phyloP scores from a whole-genome alignment of 2,797 vertebrate genomes.

The Phataginus tricuspis region DNA sequence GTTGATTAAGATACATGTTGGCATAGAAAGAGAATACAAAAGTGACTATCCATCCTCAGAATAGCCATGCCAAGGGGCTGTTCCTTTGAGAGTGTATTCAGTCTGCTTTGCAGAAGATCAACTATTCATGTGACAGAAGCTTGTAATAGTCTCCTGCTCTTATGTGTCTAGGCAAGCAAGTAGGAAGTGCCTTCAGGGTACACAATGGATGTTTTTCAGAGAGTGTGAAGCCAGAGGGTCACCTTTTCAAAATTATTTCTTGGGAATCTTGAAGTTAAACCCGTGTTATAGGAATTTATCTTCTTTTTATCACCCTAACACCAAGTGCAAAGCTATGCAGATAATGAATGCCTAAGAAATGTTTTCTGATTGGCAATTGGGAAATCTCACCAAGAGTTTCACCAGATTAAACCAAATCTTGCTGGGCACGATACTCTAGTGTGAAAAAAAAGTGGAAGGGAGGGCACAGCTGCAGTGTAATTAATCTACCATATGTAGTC shows the following conservation, averaged over 20 bases:
- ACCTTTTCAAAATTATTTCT: constrained; percentile 4
- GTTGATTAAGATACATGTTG: background rate
- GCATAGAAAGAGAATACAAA: background rate
- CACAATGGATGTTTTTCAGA: background rate
- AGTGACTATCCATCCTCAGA: background rate
- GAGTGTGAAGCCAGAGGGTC: background rate
- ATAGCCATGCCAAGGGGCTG: background rate
- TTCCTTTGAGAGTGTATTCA: constrained; percentile 31
- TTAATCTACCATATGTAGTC: background rate
- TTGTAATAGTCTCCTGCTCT: background rate
- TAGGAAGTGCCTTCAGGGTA: background rate
- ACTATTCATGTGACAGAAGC: background rate
- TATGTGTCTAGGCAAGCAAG: background rate
- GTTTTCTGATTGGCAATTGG: constrained; percentile 4
- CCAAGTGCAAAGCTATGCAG: background rate
- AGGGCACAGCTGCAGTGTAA: background rate
- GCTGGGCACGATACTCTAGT: background rate
- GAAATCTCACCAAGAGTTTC: constrained; percentile 14
- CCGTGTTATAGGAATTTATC: background rate
- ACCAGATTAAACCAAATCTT: constrained; percentile 17
- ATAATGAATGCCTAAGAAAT: constrained; percentile 16
- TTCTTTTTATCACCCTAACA: constrained; percentile 2
- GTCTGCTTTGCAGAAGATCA: background rate
- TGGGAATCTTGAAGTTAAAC: constrained; percentile 32
- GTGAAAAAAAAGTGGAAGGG: constrained; percentile 4